A percentile compares a stretch with the other conserved stretches of the same genome.
phyloP scores from a whole-genome alignment of 2,113 vertebrate genomes.

The Alligator sinensis region DNA sequence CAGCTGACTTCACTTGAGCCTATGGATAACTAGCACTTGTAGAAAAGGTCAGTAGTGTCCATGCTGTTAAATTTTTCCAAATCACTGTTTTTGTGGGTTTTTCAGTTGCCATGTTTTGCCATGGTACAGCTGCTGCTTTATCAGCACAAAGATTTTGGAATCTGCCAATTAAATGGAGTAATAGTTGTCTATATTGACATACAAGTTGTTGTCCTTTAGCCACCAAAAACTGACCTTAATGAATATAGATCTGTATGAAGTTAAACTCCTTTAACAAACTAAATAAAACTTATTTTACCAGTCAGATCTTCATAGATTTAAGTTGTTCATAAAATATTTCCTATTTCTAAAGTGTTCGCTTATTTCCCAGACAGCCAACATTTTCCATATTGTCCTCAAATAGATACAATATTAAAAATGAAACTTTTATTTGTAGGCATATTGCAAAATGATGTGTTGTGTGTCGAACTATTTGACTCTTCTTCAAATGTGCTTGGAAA shows the following conservation, averaged over 20 bases:
- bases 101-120: neutral
- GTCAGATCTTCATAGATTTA: neutral
- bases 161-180: neutral
- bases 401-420: neutral
- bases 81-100: neutral
- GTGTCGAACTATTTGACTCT: slow-evolving; percentile 78
- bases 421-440: slow-evolving; percentile 72
- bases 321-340: neutral
- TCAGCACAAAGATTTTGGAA: neutral
- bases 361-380: neutral
- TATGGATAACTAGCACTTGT: neutral
- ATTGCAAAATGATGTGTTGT: slow-evolving; percentile 67
- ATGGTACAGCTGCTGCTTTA: neutral
- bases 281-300: neutral
- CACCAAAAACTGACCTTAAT: neutral
- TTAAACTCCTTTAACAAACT: neutral
- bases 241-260: neutral
- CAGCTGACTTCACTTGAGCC: neutral
- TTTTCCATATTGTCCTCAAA: neutral
- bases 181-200: neutral
- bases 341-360: neutral
- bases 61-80: neutral
- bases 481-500: slow-evolving; percentile 18
- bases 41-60: neutral
- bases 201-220: neutral